Percentiles rank a stretch among this genome's conserved stretches.
Conservation (phyloP, 2,797 vertebrate genomes). For the Myripristis murdjan region DNA sequence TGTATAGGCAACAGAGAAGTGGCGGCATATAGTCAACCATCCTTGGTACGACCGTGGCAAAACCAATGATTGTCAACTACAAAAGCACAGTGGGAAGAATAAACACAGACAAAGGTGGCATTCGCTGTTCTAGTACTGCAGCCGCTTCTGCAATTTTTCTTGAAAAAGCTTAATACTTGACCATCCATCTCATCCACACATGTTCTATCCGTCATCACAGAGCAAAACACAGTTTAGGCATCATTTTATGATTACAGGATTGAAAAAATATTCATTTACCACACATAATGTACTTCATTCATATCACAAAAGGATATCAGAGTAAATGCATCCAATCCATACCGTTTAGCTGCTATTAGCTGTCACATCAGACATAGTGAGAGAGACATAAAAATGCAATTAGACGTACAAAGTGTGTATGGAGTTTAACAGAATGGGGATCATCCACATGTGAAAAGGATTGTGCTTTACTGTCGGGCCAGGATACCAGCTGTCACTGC, state of each 20-base stretch:
- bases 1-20: constrained; percentile 12
- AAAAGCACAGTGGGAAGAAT: constrained; percentile 84
- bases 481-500: too few relatives aligned
- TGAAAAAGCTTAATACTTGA: constrained; percentile 20
- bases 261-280: constrained; percentile 9
- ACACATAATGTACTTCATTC: constrained; percentile 39
- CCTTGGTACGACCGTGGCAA: constrained; percentile 13
- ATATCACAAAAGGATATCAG: constrained; percentile 21
- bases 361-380: constrained; percentile 5
- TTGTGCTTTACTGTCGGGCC: too few relatives aligned
- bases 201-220: constrained; percentile 2
- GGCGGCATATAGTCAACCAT: constrained; percentile 25
- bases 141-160: constrained; percentile 52
- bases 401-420: neutral
- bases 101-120: constrained; percentile 83
- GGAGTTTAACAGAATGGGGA: too few relatives aligned
- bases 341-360: constrained; percentile 13
- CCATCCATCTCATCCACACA: constrained; percentile 20
- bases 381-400: constrained; percentile 24
- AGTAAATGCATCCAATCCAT: constrained; percentile 15
- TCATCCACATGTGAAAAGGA: too few relatives aligned
- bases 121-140: constrained; percentile 40
- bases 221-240: neutral
- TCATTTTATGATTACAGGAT: constrained; percentile 9
- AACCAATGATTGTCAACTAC: constrained; percentile 88